Evolutionary conservation across 2,797 vertebrate genomes (phyloP).

Genomic region (Anniella stebbinsi): DNA sequence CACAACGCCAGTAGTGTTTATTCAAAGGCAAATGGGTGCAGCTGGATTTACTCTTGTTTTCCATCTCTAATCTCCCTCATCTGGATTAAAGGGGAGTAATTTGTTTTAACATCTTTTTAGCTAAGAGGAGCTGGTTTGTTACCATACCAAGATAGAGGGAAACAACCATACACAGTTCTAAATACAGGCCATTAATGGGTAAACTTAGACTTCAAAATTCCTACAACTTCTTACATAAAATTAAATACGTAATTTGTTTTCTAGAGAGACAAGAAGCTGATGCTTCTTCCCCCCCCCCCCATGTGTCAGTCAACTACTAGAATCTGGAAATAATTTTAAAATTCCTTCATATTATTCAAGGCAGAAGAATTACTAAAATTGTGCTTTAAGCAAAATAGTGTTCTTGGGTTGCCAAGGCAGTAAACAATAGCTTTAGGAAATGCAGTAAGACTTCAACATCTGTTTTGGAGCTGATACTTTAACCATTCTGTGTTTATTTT

Average conservation of each 20-base stretch:
- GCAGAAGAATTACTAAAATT: conserved; percentile 74
- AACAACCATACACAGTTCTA: conserved; percentile 42
- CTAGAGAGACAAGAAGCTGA: conserved; percentile 52
- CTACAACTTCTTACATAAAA: conserved; percentile 64
- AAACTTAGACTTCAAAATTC: conserved; percentile 64
- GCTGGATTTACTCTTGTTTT: conserved; percentile 63
- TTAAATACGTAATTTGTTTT: conserved; percentile 57
- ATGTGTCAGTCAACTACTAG: conserved; percentile 58
- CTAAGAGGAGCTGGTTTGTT: conserved; percentile 61
- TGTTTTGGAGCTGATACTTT: conserved; percentile 69
- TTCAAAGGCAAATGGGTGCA: conserved; percentile 65
- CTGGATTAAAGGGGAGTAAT: conserved; percentile 76
- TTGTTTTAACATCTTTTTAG: conserved; percentile 71
- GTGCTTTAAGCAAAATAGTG: conserved; percentile 73
- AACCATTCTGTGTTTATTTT: conserved; percentile 65
- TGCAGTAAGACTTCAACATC: conserved; percentile 70
- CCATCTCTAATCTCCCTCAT: conserved; percentile 72
- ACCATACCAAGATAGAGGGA: conserved; percentile 34
- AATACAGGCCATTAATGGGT: conserved; percentile 56
- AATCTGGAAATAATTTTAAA: conserved; percentile 74
- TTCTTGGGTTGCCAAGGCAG: conserved; percentile 70
- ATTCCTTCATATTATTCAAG: conserved; percentile 75
- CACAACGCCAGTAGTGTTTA: conserved; percentile 18
- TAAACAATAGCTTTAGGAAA: conserved; percentile 74
- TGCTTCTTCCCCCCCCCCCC: conserved; percentile 32